Evolutionary conservation across 1,140 invertebrate genomes (phyloP).

Genomic region (Acromyrmex echinatior): DNA sequence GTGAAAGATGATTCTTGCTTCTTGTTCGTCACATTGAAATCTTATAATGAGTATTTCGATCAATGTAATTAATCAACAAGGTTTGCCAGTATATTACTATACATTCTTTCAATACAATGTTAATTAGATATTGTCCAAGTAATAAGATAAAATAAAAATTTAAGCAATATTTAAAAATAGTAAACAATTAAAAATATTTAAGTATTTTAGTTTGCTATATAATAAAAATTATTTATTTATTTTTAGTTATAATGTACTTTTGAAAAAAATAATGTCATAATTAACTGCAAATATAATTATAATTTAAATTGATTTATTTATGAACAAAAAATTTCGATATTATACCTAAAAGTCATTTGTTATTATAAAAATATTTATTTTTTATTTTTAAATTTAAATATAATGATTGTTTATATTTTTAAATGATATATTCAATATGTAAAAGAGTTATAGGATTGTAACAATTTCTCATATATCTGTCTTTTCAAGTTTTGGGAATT

Average conservation of each 20-base stretch:
- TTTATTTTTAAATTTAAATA: neutral
- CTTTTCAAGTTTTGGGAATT: neutral
- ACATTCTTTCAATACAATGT: neutral
- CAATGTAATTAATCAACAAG: neutral
- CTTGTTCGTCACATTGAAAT: constrained; percentile 32
- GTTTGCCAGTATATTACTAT: neutral
- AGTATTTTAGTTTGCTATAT: neutral
- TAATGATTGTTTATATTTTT: neutral
- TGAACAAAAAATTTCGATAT: neutral
- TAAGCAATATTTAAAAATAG: neutral
- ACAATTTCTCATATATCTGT: neutral
- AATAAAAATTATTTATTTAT: neutral
- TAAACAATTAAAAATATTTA: neutral
- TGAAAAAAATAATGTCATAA: neutral
- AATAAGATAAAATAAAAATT: neutral
- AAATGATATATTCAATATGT: neutral
- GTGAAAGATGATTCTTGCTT: constrained; percentile 70
- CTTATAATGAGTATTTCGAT: neutral
- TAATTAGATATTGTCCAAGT: neutral
- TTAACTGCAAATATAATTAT: neutral
- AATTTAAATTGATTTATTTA: constrained; percentile 15
- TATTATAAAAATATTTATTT: neutral
- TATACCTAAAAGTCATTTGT: neutral
- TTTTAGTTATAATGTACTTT: neutral
- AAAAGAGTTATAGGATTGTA: neutral